phyloP scores from a whole-genome alignment of 2,888 invertebrate genomes.

The Lobophora halterata region DNA sequence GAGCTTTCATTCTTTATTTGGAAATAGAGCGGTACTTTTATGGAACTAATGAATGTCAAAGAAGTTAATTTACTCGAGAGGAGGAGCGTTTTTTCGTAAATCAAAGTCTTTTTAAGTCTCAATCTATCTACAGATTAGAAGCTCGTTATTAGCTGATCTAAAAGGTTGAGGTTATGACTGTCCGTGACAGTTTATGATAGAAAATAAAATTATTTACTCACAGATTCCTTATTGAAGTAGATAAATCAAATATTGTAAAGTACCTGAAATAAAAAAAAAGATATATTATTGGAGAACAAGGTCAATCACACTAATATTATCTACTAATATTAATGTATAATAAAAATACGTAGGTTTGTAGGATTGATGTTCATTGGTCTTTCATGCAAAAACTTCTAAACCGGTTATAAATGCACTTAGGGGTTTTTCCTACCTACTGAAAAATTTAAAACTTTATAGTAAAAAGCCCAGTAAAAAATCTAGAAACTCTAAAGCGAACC shows the following conservation, averaged over 20 bases:
- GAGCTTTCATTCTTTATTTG: conserved; percentile 67
- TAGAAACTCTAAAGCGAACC: conserved; percentile 21
- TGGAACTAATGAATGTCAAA: conserved; percentile 71
- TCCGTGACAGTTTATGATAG: conserved; percentile 8
- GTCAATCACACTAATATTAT: too few relatives aligned
- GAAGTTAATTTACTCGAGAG: conserved; percentile 49
- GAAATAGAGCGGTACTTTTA: conserved; percentile 54
- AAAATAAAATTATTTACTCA: conserved; percentile 12
- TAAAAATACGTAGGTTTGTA: too few relatives aligned
- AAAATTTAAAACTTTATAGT: background rate
- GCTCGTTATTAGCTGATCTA: conserved; percentile 9
- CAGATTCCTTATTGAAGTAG: conserved; percentile 6
- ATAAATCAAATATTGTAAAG: conserved; percentile 12
- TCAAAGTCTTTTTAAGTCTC: conserved; percentile 18
- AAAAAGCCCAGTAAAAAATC: conserved; percentile 1
- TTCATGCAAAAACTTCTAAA: too few relatives aligned
- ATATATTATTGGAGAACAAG: too few relatives aligned
- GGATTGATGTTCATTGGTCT: too few relatives aligned
- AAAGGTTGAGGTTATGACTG: conserved; percentile 10
- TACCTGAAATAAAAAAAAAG: conserved; percentile 14
- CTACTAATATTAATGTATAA: too few relatives aligned
- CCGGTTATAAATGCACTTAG: too few relatives aligned
- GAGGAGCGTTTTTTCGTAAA: conserved; percentile 16
- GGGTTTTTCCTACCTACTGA: too few relatives aligned
- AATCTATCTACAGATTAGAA: conserved; percentile 16